Evolutionary conservation across 2,888 invertebrate genomes (phyloP).

Genomic region (Dione vanillae): DNA sequence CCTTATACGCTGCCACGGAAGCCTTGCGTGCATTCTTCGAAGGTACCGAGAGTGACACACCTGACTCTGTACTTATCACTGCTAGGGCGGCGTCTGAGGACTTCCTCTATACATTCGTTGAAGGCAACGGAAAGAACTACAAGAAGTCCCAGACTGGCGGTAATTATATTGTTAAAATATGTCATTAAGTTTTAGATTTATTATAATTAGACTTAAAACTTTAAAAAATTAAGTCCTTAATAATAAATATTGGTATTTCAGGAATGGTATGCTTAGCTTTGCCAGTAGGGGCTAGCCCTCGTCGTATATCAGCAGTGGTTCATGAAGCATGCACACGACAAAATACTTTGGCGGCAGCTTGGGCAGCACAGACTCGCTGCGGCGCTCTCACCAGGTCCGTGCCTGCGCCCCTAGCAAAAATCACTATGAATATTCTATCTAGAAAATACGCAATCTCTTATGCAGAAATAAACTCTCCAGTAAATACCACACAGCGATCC

Average conservation of each 20-base stretch:
- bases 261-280: slow-evolving; percentile 88
- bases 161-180: slow-evolving; percentile 37
- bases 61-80: slow-evolving; percentile 85
- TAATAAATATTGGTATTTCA: slow-evolving; percentile 53
- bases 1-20: slow-evolving; percentile 86
- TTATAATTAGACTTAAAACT: too few species aligned
- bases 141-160: slow-evolving; percentile 84
- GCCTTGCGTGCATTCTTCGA: slow-evolving; percentile 87
- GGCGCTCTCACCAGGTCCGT: slow-evolving; percentile 86
- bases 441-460: slow-evolving; percentile 87
- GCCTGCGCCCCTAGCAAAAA: slow-evolving; percentile 80
- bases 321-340: slow-evolving; percentile 71
- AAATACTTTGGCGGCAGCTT: slow-evolving; percentile 80
- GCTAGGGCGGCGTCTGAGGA: slow-evolving; percentile 85
- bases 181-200: too few species aligned
- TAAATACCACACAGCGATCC: slow-evolving; percentile 69
- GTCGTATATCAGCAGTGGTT: slow-evolving; percentile 67
- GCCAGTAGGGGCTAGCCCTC: slow-evolving; percentile 80
- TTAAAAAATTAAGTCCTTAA: too few species aligned
- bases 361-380: slow-evolving; percentile 76
- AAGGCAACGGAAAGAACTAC: slow-evolving; percentile 73
- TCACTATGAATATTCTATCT: slow-evolving; percentile 86
- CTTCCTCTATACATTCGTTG: slow-evolving; percentile 79
- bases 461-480: slow-evolving; percentile 82
- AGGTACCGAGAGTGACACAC: slow-evolving; percentile 77